Base-by-base conservation (phyloP, 2,797 vertebrate species). In the Lycodopsis pacificus region DNA sequence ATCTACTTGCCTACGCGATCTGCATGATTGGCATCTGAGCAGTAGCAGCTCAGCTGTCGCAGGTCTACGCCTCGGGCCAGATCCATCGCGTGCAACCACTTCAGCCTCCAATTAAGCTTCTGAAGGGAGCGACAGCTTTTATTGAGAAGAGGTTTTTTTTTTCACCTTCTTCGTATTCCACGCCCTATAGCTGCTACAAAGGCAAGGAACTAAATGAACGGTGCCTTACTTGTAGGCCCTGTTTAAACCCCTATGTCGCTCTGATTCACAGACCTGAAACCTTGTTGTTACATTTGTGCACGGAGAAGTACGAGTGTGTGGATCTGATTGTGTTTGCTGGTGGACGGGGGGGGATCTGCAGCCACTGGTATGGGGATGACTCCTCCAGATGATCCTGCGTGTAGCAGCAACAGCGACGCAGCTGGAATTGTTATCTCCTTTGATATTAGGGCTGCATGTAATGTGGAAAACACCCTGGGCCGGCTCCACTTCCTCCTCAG, bases 391-490 rank as follows among this genome's bases (percentile, higher is more conserved):
- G 93, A 93, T 86, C 82, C 82, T 87, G 89, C 87, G 89, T 73
- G 85, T 89, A 91, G 88, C 87, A 87, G 85, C 85, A 89, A 88
- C 86, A 90, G 89, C 80, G 7, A 82, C 78, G 53, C 94, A 95
- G 94, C 95, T 95, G 95, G 93, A 93, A 94, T 94, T 93, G 90
- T 91, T 91, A 94, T 95, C 92, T 94, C 83, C 90, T 94, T 94
- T 95, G 91, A 94, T 95, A 94, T 93, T 86, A 77, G 85, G 88
- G 79, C 86, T 76, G 82, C 89, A 84, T 94, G 91, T 91, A 90
- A 94, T 95, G 94, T 93, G 93, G 91, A 95, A 94, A 95, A 91
- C 93, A 95, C 92, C 92, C 93, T 76, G 85, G 58, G 83, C 79
- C 79, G 51, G 86, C 89, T 92, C 85, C 82, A 83, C 91, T 95